These are phyloP conservation scores for Pogonus chalceus DNA, from an alignment of 1,140 invertebrate species.

Conservation along the genomic window DNA sequence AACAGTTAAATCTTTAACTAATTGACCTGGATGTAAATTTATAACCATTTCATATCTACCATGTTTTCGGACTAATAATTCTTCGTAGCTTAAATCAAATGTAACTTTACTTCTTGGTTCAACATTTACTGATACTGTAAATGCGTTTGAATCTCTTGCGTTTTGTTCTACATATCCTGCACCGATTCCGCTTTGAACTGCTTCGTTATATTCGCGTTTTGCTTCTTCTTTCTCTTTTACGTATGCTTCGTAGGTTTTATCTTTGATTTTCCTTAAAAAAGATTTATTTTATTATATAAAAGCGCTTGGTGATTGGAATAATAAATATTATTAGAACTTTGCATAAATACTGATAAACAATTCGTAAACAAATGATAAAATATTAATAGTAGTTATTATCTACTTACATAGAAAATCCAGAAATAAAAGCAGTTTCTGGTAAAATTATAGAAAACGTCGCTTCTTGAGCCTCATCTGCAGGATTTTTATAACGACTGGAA, in stretches of 20 bases:
- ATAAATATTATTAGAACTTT: too few species aligned
- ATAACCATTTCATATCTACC: conserved; percentile 45
- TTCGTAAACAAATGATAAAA: too few species aligned
- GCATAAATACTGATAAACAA: too few species aligned
- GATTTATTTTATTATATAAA: too few species aligned
- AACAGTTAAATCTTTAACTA: conserved; percentile 46
- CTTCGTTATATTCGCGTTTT: conserved; percentile 48
- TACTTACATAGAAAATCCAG: conserved; percentile 51
- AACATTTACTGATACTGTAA: conserved; percentile 46
- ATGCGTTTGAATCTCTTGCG: conserved; percentile 48
- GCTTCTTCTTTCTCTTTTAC: conserved; percentile 54
- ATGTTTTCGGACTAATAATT: conserved; percentile 41
- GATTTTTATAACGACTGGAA: conserved; percentile 46
- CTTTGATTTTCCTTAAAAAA: conserved; percentile 40
- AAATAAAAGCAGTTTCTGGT: conserved; percentile 54
- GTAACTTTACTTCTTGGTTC: conserved; percentile 39
- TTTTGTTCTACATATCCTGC: conserved; percentile 45
- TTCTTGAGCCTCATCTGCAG: conserved; percentile 43
- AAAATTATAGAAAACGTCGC: conserved; percentile 48
- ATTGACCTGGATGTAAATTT: conserved; percentile 43
- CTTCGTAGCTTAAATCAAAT: conserved; percentile 51
- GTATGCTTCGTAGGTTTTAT: conserved; percentile 42
- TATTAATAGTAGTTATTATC: too few species aligned
- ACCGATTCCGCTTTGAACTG: conserved; percentile 42
- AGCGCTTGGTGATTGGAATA: too few species aligned